These are phyloP conservation scores for Himalopsyche japonica DNA, from an alignment of 2,888 invertebrate genomes.

Conservation along the genomic window DNA sequence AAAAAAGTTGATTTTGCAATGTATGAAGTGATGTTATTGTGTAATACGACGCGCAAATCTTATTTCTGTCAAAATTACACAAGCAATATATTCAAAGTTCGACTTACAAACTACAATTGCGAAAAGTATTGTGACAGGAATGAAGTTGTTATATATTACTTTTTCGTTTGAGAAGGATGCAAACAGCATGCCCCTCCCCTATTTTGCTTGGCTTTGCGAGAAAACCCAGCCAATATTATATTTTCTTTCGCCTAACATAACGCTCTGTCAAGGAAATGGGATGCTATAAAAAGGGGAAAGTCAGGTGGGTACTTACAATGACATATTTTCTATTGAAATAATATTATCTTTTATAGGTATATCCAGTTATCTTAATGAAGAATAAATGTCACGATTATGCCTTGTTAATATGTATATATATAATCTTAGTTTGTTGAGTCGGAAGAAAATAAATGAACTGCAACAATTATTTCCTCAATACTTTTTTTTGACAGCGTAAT, in stretches of 20 bases:
- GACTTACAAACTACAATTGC: not conserved
- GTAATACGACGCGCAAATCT: not conserved
- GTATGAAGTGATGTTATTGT: not conserved
- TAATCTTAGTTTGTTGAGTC: too few relatives aligned
- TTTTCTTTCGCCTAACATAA: slow-evolving; percentile 35
- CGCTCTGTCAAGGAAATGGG: slow-evolving; percentile 39
- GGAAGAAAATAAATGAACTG: too few relatives aligned
- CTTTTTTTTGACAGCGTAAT: too few relatives aligned
- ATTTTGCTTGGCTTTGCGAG: not conserved
- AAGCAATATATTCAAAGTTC: not conserved
- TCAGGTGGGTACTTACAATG: not conserved
- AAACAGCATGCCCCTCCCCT: slow-evolving; percentile 16
- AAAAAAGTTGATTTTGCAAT: too few relatives aligned
- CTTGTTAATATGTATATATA: too few relatives aligned
- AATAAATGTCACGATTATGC: too few relatives aligned
- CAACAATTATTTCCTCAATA: too few relatives aligned
- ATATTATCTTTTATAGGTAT: not conserved
- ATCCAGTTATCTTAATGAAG: too few relatives aligned
- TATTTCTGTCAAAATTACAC: not conserved
- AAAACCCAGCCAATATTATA: slow-evolving; percentile 30
- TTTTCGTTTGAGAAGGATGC: not conserved
- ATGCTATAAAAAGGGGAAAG: slow-evolving; percentile 31
- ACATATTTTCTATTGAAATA: not conserved
- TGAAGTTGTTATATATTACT: slow-evolving; percentile 4
- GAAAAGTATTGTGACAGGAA: not conserved